Evolutionary conservation across 2,797 vertebrate species (phyloP), one percentile per base, ranked within the genome.

Genomic region (Tenualosa ilisha): DNA sequence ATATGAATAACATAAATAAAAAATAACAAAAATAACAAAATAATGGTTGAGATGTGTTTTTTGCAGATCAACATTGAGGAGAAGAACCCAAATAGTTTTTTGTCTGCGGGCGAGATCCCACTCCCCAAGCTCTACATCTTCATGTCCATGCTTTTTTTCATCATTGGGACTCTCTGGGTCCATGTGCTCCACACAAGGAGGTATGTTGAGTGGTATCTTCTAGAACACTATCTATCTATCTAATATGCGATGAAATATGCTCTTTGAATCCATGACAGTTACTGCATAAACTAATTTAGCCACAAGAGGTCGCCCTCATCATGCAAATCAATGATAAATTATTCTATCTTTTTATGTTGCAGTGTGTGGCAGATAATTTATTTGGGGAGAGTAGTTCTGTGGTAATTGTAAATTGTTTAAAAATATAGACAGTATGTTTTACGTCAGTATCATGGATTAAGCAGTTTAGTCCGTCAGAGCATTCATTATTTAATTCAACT

Each of bases 71-170:
- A 91, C 26, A 96, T 97, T 65, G 92, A 85, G 9, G 96, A 97
- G 86, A 95, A 96, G 92, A 97, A 97, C 84, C 96, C 96, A 2
- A 92, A 95, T 85, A 97, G 96, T 90, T 97, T 92, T 91, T 95
- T 97, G 84, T 97, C 96, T 0, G 97, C 96, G 0, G 96, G 96
- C 40, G 96, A 97, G 88, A 97, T 97, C 85, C 97, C 97, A 6
- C 93, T 97, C 43, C 97, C 97, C 9, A 97, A 96, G 46, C 92
- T 97, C 6, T 97, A 97, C 91, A 93, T 97, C 87, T 96, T 94
- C 72, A 96, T 97, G 96, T 96, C 96, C 0, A 0, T 94, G 50
- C 96, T 97, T 93, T 97, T 97, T 90, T 95, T 97, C 84, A 86
- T 97, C 0, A 93, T 95, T 9, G 97, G 96, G 6, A 91, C 93